phyloP scores from a whole-genome alignment of 2,888 invertebrate genomes.

The Tachina grossa region DNA sequence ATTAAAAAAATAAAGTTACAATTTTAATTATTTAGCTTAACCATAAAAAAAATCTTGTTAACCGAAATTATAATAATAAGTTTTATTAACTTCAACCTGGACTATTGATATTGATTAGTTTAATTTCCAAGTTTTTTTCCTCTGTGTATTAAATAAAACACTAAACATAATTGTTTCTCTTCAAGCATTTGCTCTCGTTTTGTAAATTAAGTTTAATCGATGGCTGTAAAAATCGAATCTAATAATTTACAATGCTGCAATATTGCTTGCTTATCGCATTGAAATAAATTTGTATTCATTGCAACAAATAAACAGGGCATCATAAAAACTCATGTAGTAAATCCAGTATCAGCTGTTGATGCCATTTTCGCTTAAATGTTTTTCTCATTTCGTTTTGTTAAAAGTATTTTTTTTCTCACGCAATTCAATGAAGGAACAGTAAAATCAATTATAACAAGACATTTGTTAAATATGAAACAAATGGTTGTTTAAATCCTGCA shows the following conservation, averaged over 20 bases:
- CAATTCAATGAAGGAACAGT: neutral
- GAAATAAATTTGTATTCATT: constrained; percentile 28
- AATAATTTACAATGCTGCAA: neutral
- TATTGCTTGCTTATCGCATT: constrained; percentile 10
- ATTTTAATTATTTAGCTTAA: too few relatives aligned
- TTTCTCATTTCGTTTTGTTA: neutral
- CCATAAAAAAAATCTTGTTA: too few relatives aligned
- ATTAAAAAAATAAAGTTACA: too few relatives aligned
- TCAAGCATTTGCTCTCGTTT: neutral
- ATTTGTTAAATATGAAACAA: neutral
- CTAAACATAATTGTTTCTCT: neutral
- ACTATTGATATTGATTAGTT: too few relatives aligned
- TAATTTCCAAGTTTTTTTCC: too few relatives aligned
- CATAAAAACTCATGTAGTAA: constrained; percentile 53
- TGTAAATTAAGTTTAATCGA: neutral
- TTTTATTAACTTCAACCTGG: too few relatives aligned
- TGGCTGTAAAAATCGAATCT: neutral
- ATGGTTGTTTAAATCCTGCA: too few relatives aligned
- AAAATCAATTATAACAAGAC: neutral
- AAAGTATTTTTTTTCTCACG: neutral
- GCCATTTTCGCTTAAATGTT: neutral
- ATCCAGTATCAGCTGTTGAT: constrained; percentile 46
- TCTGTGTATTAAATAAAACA: neutral
- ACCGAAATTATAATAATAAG: too few relatives aligned
- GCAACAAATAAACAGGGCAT: constrained; percentile 45